Conservation (phyloP, 2,113 vertebrate genomes). For the Vidua macroura region DNA sequence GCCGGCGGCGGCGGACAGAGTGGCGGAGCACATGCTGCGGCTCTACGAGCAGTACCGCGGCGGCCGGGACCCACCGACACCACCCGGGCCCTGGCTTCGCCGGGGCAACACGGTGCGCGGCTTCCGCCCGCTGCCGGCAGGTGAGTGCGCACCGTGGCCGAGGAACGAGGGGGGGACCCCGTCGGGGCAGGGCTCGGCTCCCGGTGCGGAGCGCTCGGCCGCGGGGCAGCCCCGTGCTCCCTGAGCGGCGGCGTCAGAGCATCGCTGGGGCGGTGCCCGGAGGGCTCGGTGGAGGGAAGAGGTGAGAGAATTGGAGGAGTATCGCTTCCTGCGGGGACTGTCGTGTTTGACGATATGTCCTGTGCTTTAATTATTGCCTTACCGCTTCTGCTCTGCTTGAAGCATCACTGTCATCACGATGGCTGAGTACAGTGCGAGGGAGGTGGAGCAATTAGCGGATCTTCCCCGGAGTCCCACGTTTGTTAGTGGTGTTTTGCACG, state of each 20-base stretch:
- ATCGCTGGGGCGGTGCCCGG: not conserved
- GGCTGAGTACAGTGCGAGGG: not conserved
- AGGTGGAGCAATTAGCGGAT: not conserved
- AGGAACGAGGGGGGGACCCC: too few relatives aligned
- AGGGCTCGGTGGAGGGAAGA: too few relatives aligned
- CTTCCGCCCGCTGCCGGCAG: slow-evolving; percentile 66
- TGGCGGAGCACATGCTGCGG: slow-evolving; percentile 89
- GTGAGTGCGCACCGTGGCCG: slow-evolving; percentile 32
- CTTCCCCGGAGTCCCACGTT: not conserved
- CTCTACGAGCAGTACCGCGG: slow-evolving; percentile 86
- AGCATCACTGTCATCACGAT: not conserved
- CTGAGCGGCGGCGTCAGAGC: not conserved
- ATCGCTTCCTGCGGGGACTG: not conserved
- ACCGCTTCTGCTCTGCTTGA: not conserved
- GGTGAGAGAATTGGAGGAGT: not conserved
- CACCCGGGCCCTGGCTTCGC: not conserved
- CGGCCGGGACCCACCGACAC: not conserved
- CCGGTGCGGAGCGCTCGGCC: not conserved
- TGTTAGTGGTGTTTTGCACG: not conserved
- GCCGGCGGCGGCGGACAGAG: slow-evolving; percentile 70
- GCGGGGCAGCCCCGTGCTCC: not conserved
- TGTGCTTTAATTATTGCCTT: not conserved
- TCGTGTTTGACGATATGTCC: accelerated
- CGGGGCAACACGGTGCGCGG: slow-evolving; percentile 90
- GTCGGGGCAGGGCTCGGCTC: not conserved